Base-by-base conservation (phyloP, 2,797 vertebrate genomes). In the Notoglanidium macrostoma region DNA sequence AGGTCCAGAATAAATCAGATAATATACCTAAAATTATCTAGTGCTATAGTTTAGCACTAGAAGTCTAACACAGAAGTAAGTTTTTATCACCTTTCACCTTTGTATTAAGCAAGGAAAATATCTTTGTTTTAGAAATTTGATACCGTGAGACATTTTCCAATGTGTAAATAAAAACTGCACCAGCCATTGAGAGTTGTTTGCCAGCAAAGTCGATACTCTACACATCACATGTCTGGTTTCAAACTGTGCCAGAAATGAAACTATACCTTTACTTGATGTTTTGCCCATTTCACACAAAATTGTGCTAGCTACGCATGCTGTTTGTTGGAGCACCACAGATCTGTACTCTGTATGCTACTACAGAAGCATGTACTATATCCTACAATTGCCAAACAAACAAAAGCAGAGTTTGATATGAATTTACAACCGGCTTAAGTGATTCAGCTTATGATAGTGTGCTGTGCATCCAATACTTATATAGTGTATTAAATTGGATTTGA, bases 181-280 rank as follows among this genome's bases (percentile, higher is more conserved):
- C 74, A 90, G 81, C 68, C 61, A 26, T 77, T 81, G 57, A 86
- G 70, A 57, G 68, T 87, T 86, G 85, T 61, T 85, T 86, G 70
- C 55, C 46, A 83, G 77, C 57, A 65, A 79, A 57, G 85, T 83
- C 23, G 40, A 85, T 86, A 72, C 61, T 73, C 85, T 84, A 85
- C 68, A 55, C 81, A 89, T 90, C 86, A 90, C 78, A 77, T 65
- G 79, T 79, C 84, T 88, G 74, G 17, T 55, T 78, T 55, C 51
- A 79, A 59, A 89, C 72, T 54, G 86, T 88, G 88, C 84, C 81
- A 82, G 84, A 89, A 91, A 87, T 90, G 86, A 89, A 94, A 93
- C 90, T 92, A 92, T 84, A 86, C 89, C 70, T 77, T 86, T 86
- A 68, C 89, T 77, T 87, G 92, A 91, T 89, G 86, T 74, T 40